Base-by-base conservation (phyloP, 2,888 invertebrate species). In the Euspilapteryx auroguttella region DNA sequence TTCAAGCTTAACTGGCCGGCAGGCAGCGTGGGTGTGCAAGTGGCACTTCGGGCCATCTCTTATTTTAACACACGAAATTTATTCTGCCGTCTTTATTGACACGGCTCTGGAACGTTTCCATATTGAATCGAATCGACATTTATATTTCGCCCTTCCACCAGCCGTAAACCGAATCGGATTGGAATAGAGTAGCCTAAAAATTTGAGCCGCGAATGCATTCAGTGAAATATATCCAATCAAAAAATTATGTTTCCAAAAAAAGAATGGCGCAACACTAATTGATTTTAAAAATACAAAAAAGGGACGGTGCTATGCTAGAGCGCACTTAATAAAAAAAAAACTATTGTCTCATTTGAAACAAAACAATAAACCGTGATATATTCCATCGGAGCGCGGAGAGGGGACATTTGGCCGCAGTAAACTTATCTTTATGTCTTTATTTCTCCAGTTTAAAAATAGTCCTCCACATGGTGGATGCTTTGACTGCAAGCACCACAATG, bases 351-450 rank as follows among this genome's bases (percentile, higher is more conserved):
- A n/a, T n/a, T n/a, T n/a, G n/a, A n/a, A n/a, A n/a, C n/a, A n/a
- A n/a, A n/a, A n/a, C n/a, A n/a, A n/a, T n/a, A n/a, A n/a, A n/a
- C n/a, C n/a, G n/a, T n/a, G 14, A 24, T 24, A 13, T 24, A 24
- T 24, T 24, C 21, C 22, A 14, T 22, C 21, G 14, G 14, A 21
- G 14, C n/a, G 28, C 12, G 14, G n/a, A 9, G 5, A 38, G 33
- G 40, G 36, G 39, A 44, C 47, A 46, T 54, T 49, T 45, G 47
- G 49, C 49, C 46, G 49, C 48, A 45, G 50, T 65, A 55, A 62
- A 65, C 45, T 61, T 66, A 65, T 68, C 64, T 66, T 65, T 61
- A 65, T 55, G 64, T 58, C 62, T 66, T 52, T 49, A 62, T 64
- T 57, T 49, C 48, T 42, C 45, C 45, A 44, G 46, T 50, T 57